These are phyloP conservation scores for Apamea crenata DNA, from an alignment of 2,888 invertebrate genomes.

Conservation along the genomic window DNA sequence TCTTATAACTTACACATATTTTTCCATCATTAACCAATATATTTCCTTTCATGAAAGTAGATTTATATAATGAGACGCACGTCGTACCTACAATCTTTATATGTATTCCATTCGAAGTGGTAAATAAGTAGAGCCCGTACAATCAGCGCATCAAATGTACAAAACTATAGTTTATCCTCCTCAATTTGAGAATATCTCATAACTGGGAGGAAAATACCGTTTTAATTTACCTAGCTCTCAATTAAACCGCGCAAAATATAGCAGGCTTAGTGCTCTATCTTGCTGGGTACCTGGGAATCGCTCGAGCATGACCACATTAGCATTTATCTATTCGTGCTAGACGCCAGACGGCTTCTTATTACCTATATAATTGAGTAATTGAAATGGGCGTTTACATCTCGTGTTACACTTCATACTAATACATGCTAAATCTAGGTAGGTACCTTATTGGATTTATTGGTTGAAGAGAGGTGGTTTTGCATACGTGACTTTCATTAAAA, in stretches of 20 bases:
- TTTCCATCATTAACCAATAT: not conserved
- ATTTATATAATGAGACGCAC: not conserved
- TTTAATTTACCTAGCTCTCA: constrained; percentile 43
- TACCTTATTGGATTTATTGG: not conserved
- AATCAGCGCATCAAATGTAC: constrained; percentile 33
- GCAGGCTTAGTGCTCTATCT: constrained; percentile 60
- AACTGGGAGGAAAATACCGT: constrained; percentile 52
- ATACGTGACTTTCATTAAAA: not conserved
- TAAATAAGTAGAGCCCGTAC: not conserved
- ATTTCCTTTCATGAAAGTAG: constrained; percentile 4
- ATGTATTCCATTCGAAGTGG: constrained; percentile 6
- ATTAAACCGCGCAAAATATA: constrained; percentile 56
- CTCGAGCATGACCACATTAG: constrained; percentile 76
- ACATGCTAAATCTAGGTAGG: constrained; percentile 11
- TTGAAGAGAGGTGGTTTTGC: not conserved
- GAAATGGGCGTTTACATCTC: constrained; percentile 65
- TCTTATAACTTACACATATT: constrained; percentile 5
- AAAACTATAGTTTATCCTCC: constrained; percentile 48
- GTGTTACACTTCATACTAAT: constrained; percentile 48
- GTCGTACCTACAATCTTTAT: not conserved
- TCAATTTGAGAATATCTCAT: constrained; percentile 47
- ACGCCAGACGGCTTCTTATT: constrained; percentile 71
- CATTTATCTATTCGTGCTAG: constrained; percentile 73
- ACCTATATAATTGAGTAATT: constrained; percentile 72
- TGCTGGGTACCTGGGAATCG: constrained; percentile 59